Percentiles rank a stretch among this genome's conserved stretches.
These are phyloP conservation scores for Sphinx pinastri DNA, from an alignment of 2,888 invertebrate genomes.

Conservation along the genomic window DNA sequence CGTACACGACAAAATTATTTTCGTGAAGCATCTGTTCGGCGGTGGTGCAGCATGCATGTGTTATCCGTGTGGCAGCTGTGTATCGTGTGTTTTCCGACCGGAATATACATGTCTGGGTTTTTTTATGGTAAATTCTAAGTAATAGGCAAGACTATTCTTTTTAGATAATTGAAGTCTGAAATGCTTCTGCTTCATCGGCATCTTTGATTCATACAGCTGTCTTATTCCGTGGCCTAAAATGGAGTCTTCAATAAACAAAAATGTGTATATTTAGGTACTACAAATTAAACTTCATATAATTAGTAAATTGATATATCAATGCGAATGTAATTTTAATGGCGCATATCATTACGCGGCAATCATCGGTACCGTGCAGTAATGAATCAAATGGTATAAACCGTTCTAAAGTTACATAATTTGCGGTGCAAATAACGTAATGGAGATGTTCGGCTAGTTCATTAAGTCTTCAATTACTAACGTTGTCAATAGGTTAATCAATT, in stretches of 20 bases:
- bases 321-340: not conserved
- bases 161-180: too few species aligned
- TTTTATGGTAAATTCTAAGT: too few species aligned
- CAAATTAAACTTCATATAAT: not conserved
- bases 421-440: conserved; percentile 7
- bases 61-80: too few species aligned
- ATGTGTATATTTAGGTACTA: too few species aligned
- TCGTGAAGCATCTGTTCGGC: not conserved
- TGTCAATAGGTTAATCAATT: not conserved
- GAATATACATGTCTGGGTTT: too few species aligned
- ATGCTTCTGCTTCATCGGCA: too few species aligned
- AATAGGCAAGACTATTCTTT: too few species aligned
- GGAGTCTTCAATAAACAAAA: not conserved
- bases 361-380: not conserved
- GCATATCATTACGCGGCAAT: conserved; percentile 17
- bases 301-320: not conserved
- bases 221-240: not conserved
- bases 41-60: too few species aligned
- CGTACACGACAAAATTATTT: not conserved
- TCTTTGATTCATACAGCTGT: too few species aligned
- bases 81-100: too few species aligned
- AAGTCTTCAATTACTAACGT: not conserved
- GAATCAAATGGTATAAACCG: not conserved
- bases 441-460: not conserved
- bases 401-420: not conserved